Conservation (phyloP, 1,140 invertebrate species). For the Berghia stephanieae region DNA sequence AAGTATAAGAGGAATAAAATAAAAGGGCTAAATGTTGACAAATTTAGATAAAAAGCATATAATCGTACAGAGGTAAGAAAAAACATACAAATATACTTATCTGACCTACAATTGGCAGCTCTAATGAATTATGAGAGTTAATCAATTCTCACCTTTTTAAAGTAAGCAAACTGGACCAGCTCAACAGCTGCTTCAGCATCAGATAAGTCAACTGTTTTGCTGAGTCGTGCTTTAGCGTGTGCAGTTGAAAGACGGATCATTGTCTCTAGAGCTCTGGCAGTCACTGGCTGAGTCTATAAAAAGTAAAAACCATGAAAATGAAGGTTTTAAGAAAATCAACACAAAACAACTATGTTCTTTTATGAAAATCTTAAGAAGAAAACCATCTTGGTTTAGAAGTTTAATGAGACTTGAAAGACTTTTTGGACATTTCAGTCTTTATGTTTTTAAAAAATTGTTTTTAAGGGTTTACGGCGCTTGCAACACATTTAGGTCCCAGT, state of each 20-base stretch:
- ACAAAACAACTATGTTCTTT: too few species aligned
- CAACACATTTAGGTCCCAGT: too few species aligned
- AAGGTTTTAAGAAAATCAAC: neutral
- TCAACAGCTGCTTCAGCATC: constrained; percentile 95
- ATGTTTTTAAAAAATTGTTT: too few species aligned
- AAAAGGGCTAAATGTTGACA: neutral
- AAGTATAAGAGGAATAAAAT: too few species aligned
- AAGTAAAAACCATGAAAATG: constrained; percentile 3
- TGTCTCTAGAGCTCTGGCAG: constrained; percentile 96
- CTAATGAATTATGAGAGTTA: too few species aligned
- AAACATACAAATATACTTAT: neutral
- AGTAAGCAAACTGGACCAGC: constrained; percentile 96
- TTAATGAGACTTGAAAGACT: too few species aligned
- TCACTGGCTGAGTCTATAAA: constrained; percentile 92
- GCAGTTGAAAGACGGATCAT: constrained; percentile 96
- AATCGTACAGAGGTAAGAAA: too few species aligned
- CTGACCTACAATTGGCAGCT: neutral
- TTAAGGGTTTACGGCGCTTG: too few species aligned
- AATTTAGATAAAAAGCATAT: neutral
- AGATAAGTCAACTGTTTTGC: constrained; percentile 80
- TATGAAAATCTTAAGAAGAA: too few species aligned
- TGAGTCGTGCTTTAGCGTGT: constrained; percentile 95
- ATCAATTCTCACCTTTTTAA: constrained; percentile 83
- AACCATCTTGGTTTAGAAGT: too few species aligned
- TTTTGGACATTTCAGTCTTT: too few species aligned